Conservation (phyloP, 2,113 vertebrate genomes). For the Speoplatyrhinus poulsoni region DNA sequence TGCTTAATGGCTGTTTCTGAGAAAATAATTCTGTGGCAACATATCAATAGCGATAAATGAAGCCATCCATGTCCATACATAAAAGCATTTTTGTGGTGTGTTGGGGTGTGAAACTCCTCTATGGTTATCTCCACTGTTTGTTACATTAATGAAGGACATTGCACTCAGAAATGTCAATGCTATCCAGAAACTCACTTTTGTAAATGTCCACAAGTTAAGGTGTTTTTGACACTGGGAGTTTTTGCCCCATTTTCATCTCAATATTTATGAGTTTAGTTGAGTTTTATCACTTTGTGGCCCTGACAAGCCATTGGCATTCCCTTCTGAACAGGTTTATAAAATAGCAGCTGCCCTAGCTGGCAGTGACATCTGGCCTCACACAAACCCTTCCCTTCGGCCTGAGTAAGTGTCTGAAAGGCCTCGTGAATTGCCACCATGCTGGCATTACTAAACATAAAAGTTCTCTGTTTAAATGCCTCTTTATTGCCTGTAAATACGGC, state of each 20-base stretch:
- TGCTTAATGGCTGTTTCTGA: background rate
- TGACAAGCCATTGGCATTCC: background rate
- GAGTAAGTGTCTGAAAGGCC: background rate
- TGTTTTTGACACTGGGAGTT: too few relatives aligned
- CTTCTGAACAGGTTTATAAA: too few relatives aligned
- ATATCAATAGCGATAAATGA: background rate
- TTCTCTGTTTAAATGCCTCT: constrained; percentile 18
- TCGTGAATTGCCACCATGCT: constrained; percentile 2
- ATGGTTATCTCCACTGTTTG: too few relatives aligned
- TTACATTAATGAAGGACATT: too few relatives aligned
- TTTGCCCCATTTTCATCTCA: background rate
- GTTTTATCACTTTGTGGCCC: background rate
- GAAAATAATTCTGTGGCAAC: background rate
- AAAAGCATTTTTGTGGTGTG: too few relatives aligned
- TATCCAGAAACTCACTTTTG: too few relatives aligned
- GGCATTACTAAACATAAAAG: background rate
- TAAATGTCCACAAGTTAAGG: too few relatives aligned
- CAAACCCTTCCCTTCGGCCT: background rate
- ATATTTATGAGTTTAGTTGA: background rate
- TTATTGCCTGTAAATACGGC: constrained; percentile 25
- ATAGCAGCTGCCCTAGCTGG: background rate
- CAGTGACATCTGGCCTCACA: constrained; percentile 2
- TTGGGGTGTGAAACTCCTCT: too few relatives aligned
- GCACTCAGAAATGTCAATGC: too few relatives aligned
- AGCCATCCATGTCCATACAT: background rate